Percentiles rank a stretch among this genome's conserved stretches.
These are phyloP conservation scores for Troglohyphantes excavatus DNA, from an alignment of 2,888 invertebrate genomes.

Conservation along the genomic window DNA sequence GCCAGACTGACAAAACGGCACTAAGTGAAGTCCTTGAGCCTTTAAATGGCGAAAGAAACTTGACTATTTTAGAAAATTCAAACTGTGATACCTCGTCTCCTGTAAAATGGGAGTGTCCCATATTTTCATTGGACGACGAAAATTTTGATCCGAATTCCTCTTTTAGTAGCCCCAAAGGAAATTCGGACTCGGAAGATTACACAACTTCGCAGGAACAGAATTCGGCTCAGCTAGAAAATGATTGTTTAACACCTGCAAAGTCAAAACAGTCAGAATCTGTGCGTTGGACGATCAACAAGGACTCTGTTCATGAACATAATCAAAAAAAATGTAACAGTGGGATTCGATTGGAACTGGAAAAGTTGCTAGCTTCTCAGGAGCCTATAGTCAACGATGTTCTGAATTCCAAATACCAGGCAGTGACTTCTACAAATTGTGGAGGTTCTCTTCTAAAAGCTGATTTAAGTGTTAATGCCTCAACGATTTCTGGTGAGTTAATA, in stretches of 20 bases:
- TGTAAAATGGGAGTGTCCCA: conserved; percentile 45
- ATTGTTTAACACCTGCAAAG: neutral
- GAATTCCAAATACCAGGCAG: too few species aligned
- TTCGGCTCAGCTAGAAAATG: neutral
- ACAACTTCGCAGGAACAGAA: conserved; percentile 25
- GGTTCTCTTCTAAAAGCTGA: too few species aligned
- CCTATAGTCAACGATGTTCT: too few species aligned
- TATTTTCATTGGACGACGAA: conserved; percentile 55
- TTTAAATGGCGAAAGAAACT: neutral
- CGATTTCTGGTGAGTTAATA: too few species aligned
- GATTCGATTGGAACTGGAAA: neutral
- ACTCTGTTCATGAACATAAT: neutral
- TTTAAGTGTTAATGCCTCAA: too few species aligned
- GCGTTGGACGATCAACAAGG: neutral
- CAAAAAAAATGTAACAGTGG: neutral
- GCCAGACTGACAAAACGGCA: too few species aligned
- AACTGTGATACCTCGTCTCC: conserved; percentile 15
- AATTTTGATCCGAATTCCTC: conserved; percentile 43
- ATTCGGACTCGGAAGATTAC: conserved; percentile 36
- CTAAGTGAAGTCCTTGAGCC: neutral
- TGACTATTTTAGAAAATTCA: neutral
- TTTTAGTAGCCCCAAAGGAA: conserved; percentile 10
- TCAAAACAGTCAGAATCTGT: neutral
- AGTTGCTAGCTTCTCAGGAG: neutral
- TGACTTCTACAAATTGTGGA: too few species aligned